A percentile compares a stretch with the other conserved stretches of the same genome.
phyloP scores from a whole-genome alignment of 2,888 invertebrate genomes.

The Microplitis deprimator region DNA sequence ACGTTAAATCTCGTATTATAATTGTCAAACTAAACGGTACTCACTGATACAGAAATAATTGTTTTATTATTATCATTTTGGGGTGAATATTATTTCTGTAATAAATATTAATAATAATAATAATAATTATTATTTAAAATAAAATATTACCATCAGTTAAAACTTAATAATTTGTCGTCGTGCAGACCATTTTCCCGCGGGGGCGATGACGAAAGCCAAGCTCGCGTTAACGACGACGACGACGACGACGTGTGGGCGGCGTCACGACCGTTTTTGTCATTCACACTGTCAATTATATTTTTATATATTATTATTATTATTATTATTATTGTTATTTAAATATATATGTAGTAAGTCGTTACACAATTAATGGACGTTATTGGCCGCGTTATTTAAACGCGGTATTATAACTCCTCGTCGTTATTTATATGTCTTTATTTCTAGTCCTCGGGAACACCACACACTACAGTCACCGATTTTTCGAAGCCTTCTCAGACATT shows the following conservation, averaged over 20 bases:
- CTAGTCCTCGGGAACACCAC: conserved; percentile 71
- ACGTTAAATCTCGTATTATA: conserved; percentile 37
- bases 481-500: conserved; percentile 78
- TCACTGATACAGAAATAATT: neutral
- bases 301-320: neutral
- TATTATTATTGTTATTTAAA: neutral
- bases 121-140: conserved; percentile 10
- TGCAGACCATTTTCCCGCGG: conserved; percentile 52
- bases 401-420: conserved; percentile 11
- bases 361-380: neutral
- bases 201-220: conserved; percentile 40
- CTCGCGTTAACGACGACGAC: conserved; percentile 25
- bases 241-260: conserved; percentile 42
- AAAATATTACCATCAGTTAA: neutral
- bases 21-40: conserved; percentile 7
- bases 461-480: conserved; percentile 73
- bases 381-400: conserved; percentile 16
- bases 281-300: neutral
- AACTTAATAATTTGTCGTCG: conserved; percentile 11
- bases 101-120: neutral
- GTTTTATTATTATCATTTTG: neutral
- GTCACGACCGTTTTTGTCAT: conserved; percentile 31
- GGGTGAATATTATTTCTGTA: neutral
- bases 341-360: neutral
- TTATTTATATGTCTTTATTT: conserved; percentile 47